phyloP scores from a whole-genome alignment of 2,888 invertebrate species.

The Biston stratarius region DNA sequence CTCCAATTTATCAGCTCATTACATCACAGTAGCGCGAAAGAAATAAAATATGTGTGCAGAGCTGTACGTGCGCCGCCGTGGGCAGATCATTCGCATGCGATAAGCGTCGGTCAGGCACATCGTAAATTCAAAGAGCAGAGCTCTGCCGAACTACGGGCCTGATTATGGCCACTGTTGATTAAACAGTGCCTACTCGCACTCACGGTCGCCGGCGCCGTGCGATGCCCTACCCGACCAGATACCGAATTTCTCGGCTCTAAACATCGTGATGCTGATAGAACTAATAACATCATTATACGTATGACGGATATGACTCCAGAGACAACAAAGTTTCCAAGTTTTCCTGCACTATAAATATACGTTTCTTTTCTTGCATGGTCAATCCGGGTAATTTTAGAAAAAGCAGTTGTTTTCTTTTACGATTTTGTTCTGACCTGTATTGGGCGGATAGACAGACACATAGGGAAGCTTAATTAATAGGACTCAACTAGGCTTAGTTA shows the following conservation, averaged over 20 bases:
- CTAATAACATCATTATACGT: slow-evolving; percentile 26
- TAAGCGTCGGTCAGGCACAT: slow-evolving; percentile 85
- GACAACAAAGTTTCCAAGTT: slow-evolving; percentile 1
- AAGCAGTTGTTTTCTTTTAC: too few species aligned
- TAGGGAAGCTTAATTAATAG: too few species aligned
- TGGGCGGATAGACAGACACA: too few species aligned
- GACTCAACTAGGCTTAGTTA: too few species aligned
- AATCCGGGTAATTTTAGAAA: neutral
- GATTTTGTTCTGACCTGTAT: too few species aligned
- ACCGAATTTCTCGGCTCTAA: slow-evolving; percentile 44
- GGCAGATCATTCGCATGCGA: slow-evolving; percentile 86
- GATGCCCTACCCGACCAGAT: slow-evolving; percentile 31
- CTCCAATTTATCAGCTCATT: slow-evolving; percentile 87
- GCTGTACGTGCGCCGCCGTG: slow-evolving; percentile 83
- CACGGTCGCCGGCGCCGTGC: slow-evolving; percentile 41
- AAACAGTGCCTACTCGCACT: slow-evolving; percentile 71
- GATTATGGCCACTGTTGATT: slow-evolving; percentile 85
- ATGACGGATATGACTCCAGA: slow-evolving; percentile 3
- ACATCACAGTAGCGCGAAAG: slow-evolving; percentile 87
- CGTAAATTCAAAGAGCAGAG: slow-evolving; percentile 84
- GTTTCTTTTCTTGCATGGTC: too few species aligned
- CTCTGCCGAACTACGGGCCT: slow-evolving; percentile 84
- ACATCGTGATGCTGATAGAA: slow-evolving; percentile 36
- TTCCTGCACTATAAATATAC: neutral
- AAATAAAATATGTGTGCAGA: slow-evolving; percentile 86